Evolutionary conservation across 2,888 invertebrate species (phyloP).

Genomic region (Caenorhabditis virilis): DNA sequence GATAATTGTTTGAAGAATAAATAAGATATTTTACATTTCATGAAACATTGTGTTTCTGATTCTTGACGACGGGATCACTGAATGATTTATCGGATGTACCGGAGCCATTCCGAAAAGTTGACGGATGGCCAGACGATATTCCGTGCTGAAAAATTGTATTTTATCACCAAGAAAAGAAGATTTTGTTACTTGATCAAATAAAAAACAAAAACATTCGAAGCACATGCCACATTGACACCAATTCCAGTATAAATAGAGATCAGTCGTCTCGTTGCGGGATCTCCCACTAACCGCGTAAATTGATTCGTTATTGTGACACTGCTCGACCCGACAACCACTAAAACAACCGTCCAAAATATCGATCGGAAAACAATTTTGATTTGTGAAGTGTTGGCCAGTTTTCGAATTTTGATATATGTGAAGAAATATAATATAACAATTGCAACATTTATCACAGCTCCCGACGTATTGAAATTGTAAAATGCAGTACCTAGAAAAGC

Average conservation of each 20-base stretch:
- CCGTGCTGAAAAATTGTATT: constrained; percentile 8
- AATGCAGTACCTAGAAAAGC: constrained; percentile 21
- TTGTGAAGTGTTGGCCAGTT: constrained; percentile 11
- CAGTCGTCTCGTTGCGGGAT: constrained; percentile 9
- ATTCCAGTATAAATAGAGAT: constrained; percentile 28
- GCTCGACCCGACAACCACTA: constrained; percentile 28
- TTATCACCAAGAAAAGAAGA: background rate
- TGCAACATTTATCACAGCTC: constrained; percentile 15
- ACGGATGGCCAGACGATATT: constrained; percentile 27
- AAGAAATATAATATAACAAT: constrained; percentile 21
- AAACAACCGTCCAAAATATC: constrained; percentile 22
- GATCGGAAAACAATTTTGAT: constrained; percentile 28
- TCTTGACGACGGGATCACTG: too few species aligned
- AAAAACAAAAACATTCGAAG: constrained; percentile 26
- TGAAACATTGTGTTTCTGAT: too few species aligned
- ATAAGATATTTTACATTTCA: too few species aligned
- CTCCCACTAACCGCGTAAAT: constrained; percentile 14
- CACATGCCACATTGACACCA: constrained; percentile 25
- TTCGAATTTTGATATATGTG: constrained; percentile 15
- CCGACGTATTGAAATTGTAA: constrained; percentile 13
- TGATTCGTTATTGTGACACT: constrained; percentile 31
- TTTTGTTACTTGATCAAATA: constrained; percentile 27
- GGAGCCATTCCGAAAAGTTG: constrained; percentile 18
- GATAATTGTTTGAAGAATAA: background rate
- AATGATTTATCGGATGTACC: too few species aligned